Evolutionary conservation across 1,140 invertebrate genomes (phyloP).

Genomic region (Brachionus calyciflorus): DNA sequence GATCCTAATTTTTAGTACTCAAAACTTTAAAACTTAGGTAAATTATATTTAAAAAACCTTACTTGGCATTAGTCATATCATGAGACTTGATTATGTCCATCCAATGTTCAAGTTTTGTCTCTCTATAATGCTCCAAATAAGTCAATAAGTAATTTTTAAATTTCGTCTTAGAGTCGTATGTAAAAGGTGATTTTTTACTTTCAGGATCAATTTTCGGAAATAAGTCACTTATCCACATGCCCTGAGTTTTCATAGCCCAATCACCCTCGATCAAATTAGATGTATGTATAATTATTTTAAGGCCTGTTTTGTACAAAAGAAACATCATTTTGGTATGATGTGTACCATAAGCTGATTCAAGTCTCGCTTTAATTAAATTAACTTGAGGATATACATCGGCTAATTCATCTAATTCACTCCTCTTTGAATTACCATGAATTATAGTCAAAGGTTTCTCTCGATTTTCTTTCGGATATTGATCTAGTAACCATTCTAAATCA

Average conservation of each 20-base stretch:
- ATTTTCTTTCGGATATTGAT: constrained; percentile 67
- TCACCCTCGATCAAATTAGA: constrained; percentile 85
- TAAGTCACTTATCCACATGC: constrained; percentile 80
- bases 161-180: constrained; percentile 75
- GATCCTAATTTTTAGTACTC: too few species aligned
- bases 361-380: constrained; percentile 50
- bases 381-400: constrained; percentile 5
- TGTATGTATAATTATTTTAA: constrained; percentile 82
- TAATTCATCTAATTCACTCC: constrained; percentile 54
- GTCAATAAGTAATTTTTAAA: constrained; percentile 81
- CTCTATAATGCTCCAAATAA: constrained; percentile 75
- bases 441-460: constrained; percentile 70
- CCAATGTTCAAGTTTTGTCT: constrained; percentile 68
- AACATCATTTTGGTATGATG: constrained; percentile 91
- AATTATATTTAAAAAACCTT: too few species aligned
- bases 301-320: constrained; percentile 73
- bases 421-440: constrained; percentile 73
- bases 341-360: constrained; percentile 71
- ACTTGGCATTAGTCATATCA: constrained; percentile 74
- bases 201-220: constrained; percentile 62
- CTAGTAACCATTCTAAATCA: constrained; percentile 77
- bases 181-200: constrained; percentile 27
- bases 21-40: too few species aligned
- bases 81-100: constrained; percentile 65
- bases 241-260: constrained; percentile 90